Conservation (phyloP, 2,888 invertebrate genomes). For the Epirrhoe tristata region DNA sequence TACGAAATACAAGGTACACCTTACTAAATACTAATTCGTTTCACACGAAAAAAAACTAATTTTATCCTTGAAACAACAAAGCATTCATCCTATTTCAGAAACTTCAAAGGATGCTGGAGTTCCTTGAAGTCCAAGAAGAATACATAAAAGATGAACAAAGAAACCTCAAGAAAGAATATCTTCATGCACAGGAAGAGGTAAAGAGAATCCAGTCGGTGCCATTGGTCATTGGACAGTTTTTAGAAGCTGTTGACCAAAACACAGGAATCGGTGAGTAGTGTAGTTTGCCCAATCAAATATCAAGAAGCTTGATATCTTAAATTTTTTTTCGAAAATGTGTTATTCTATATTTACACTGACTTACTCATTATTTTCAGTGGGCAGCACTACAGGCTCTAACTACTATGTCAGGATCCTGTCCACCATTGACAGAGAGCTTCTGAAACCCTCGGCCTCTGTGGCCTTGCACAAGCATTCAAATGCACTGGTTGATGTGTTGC, state of each 20-base stretch:
- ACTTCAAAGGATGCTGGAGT: slow-evolving; percentile 97
- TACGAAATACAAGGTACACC: slow-evolving; percentile 95
- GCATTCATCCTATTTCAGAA: slow-evolving; percentile 86
- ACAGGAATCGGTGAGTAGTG: slow-evolving; percentile 91
- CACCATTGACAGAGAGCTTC: slow-evolving; percentile 97
- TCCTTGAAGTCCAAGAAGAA: slow-evolving; percentile 99
- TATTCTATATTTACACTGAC: not conserved
- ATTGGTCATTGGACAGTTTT: slow-evolving; percentile 98
- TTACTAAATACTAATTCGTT: not conserved
- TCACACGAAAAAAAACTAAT: not conserved
- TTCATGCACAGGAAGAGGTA: slow-evolving; percentile 99
- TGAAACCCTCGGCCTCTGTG: slow-evolving; percentile 99
- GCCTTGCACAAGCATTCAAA: slow-evolving; percentile 99
- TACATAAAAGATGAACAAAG: slow-evolving; percentile 99
- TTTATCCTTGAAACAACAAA: not conserved
- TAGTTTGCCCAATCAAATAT: not conserved
- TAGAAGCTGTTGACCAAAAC: slow-evolving; percentile 99
- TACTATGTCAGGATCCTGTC: slow-evolving; percentile 99
- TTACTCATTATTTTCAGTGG: slow-evolving; percentile 84
- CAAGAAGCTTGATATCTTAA: no score
- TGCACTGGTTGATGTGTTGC: slow-evolving; percentile 99
- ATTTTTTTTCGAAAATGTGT: no score
- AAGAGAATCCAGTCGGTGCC: slow-evolving; percentile 99
- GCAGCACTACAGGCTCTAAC: slow-evolving; percentile 99
- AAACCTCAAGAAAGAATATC: slow-evolving; percentile 98